Base-by-base conservation (phyloP, 2,113 vertebrate species). In the Salminus brasiliensis region DNA sequence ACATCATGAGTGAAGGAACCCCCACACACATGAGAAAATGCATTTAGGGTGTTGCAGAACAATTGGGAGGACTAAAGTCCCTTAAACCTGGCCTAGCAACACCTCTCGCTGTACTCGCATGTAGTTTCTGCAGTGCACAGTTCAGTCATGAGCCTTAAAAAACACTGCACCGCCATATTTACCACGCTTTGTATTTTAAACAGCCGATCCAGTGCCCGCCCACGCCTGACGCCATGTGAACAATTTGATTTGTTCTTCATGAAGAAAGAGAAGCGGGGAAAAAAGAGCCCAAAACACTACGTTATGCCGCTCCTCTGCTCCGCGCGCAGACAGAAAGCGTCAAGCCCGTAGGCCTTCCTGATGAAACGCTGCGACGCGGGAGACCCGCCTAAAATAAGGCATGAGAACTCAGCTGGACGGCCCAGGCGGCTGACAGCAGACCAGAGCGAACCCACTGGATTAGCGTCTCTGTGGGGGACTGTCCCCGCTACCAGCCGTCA, bases 391-490 rank as follows among this genome's bases (percentile, higher is more conserved):
- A n/a, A 36, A 39, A 36, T n/a, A 39, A 39, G 62, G 32, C 32
- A 3, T 39, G 32, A n/a, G 62, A 36, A 21, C 62, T 65, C 30
- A 65, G 62, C 62, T 23, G 34, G 32, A 36, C 62, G 32, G 32
- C 62, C 34, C 16, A 21, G 6, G 29, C 32, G 9, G 30, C 30
- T 66, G 18, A 30, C 32, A 53, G 43, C 39, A 63, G 60, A 67
- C 69, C 32, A 43, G 11, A 55, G 60, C 39, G 27, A 59, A 67
- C 49, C 39, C 25, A 73, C 41, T 67, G 69, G n/a, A 74, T 78
- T 78, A 82, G 62, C 15, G 75, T n/a, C 62, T 78, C 60, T 49
- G 57, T 21, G 76, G 75, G 72, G 53, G 25, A 49, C 53, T 47
- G 62, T 69, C 81, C 68, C 36, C 36, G 25, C 63, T 39, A 29